These are phyloP conservation scores for cattle (Bos taurus) DNA, from an alignment of 2,113 vertebrate species.

Conservation along the genomic window ARS-UCD2.0 NC_037335.1:96427001-96427500, in stretches of 20 bases:
- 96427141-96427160: conserved; percentile 45
- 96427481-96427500: conserved; percentile 55
- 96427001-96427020: conserved; percentile 1
- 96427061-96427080: background rate
- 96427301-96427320: conserved; percentile 15
- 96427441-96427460: conserved; percentile 46
- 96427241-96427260: background rate
- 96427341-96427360: conserved; percentile 59
- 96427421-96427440: conserved; percentile 62
- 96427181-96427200: conserved; percentile 48
- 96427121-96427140: conserved; percentile 2
- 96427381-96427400: conserved; percentile 60
- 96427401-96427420: conserved; percentile 67
- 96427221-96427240: background rate
- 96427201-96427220: conserved; percentile 3
- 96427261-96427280: background rate
- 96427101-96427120: background rate
- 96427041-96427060: background rate
- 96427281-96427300: conserved; percentile 51
- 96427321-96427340: conserved; percentile 39
- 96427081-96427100: conserved; percentile 8
- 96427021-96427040: background rate
- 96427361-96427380: conserved; percentile 51
- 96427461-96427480: conserved; percentile 50
- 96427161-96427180: conserved; percentile 25